Evolutionary conservation across 2,113 vertebrate genomes (phyloP), one percentile per base, ranked within the genome.

Genomic region (Pholis gunnellus): DNA sequence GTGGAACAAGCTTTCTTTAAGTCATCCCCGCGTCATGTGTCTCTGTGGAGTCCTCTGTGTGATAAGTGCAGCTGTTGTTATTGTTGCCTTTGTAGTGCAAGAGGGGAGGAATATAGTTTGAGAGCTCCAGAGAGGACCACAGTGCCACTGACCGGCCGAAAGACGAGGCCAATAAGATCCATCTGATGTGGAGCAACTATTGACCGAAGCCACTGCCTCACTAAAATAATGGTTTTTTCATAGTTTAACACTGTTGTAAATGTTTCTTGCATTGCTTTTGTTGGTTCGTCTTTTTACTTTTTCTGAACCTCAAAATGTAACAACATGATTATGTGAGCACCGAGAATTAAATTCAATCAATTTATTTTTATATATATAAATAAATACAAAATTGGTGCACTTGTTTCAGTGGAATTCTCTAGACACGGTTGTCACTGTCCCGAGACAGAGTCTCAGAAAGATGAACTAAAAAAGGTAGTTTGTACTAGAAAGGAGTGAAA

Each of bases 81-180:
- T 93, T 93, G 89, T 90, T 92, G 89, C 81, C 81, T 91, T 88
- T 90, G 90, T 88, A 73, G 83, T 73, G 80, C 56, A 6, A 69
- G 65, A 64, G 71, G 66, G 73, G 61, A 75, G 73, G 79, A 60
- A 73, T n/a, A 36, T 29, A 85, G 67, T 86, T 84, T 36, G 75
- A 59, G 86, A 69, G 81, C 78, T 78, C 34, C 63, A 10, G 9
- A 44, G 87, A 84, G 83, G 82, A 91, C 87, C 20, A 90, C 88
- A 93, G 83, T 93, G 92, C 92, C 91, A 81, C 92, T 89, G 93
- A 83, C 87, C 88, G 91, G 92, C 76, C 77, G 79, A 80, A 83
- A 60, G 29, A 81, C 44, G 44, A 78, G 76, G 64, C 79, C 84
- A 22, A 15, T 15, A 25, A 72, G 64, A 61, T n/a, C 77, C 31